Evolutionary conservation across 2,888 invertebrate species (phyloP), one percentile per base, ranked within the genome.

Genomic region (Dorcus hopei): DNA sequence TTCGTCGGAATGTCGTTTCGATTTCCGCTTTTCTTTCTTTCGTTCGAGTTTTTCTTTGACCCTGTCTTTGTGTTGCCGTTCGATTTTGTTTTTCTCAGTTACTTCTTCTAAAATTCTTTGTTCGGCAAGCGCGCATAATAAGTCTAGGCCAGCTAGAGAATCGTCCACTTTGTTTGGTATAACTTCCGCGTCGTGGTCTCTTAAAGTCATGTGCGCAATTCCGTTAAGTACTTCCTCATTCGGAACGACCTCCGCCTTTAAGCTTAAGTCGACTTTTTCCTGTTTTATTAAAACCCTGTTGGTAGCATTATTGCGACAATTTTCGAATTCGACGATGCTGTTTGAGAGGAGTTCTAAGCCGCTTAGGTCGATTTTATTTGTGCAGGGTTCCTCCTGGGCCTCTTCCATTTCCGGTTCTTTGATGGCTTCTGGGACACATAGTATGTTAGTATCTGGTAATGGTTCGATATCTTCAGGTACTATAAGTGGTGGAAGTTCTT

Each of bases 61-160:
- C 65, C 60, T 61, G 38, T 62, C 60, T 49, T 55, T 63, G 9
- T 52, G 42, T 16, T 51, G 19, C 1, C 33, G 11, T 40, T 59
- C 51, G 11, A 54, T 16, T 39, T 55, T 61, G 26, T 61, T 59
- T 47, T 81, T 81, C 26, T 77, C 77, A 1, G 77, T 82, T 1
- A 84, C 89, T 74, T 92, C 92, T 70, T 91, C 91, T 80, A 88
- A 85, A 63, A 92, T 88, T 65, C 91, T 83, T 72, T 93, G 92
- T 72, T 93, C 93, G 0, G 93, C 94, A 59, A 93, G 79, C 7
- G 92, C 92, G 74, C 93, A 93, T 26, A 94, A 77, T 38, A 94
- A 76, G 54, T 90, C 89, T 11, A 94, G 78, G 0, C 88, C 88
- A 23, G 85, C 88, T 14, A 88, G 77, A 3, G 80, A 80, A 61